Base-by-base conservation (phyloP, 2,113 vertebrate genomes). In the Dasyurus viverrinus region DNA sequence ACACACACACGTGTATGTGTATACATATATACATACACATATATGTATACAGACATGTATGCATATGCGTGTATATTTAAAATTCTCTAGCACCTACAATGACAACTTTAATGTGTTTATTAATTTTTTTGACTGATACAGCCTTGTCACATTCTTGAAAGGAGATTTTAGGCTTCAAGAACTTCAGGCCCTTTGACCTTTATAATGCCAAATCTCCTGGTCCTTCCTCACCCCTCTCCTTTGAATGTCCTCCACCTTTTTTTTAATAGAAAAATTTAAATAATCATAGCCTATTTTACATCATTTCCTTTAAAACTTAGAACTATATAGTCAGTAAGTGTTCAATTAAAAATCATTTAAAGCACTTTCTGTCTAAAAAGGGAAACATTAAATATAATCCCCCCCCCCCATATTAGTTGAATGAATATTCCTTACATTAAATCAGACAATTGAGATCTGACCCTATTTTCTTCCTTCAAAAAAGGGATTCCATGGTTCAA, bases 381-480 rank as follows among this genome's bases (percentile, higher is more conserved):
- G 60, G 30, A 68, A 68, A 36, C 60, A 36, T 68, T 68, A 68
- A 68, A 68, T 4, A 30, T 60, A 36, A 36, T 68, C 12, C 30
- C 5, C 27, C 5, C 27, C 27, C 36, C n/a, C 19, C 16, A 36
- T 90, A 89, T 91, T 93, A 92, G 57, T 93, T 46, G 48, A 93
- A 76, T 90, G 76, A 91, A 94, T 46, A 96, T 84, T 92, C 54
- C 57, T 95, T 92, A 55, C 84, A 54, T 93, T 97, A 94, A 93
- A 90, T 89, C 42, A 94, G 89, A 93, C 92, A 90, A 93, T 7
- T 30, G 76, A 95, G 47, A 93, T 23, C 55, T 96, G 92, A 57
- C 92, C 95, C 26, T 93, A 89, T 89, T 97, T 94, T 90, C 93
- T 95, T 95, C 94, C 90, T 93, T 93, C 93, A 90, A 30, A 91